phyloP scores from a whole-genome alignment of 2,888 invertebrate species.

The Hirtodrosophila confusa region DNA sequence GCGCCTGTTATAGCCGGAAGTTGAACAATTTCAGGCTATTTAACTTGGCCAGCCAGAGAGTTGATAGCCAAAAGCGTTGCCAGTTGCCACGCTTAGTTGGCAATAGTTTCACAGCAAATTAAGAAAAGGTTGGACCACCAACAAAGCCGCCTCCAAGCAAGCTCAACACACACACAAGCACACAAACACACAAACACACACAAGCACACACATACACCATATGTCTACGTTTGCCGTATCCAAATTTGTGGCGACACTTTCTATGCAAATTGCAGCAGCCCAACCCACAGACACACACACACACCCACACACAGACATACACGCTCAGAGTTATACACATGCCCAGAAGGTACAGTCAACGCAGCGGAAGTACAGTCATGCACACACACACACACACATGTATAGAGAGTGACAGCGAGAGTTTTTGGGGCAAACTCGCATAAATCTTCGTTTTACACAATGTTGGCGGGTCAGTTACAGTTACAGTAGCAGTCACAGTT shows the following conservation, averaged over 20 bases:
- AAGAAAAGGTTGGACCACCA: conserved; percentile 75
- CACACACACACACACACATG: conserved; percentile 35
- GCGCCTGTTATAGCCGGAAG: conserved; percentile 67
- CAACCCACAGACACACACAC: conserved; percentile 16
- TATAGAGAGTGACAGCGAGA: conserved; percentile 37
- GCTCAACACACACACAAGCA: conserved; percentile 6
- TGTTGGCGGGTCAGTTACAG: conserved; percentile 82
- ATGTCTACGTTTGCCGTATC: conserved; percentile 38
- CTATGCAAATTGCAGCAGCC: conserved; percentile 74
- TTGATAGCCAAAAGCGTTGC: conserved; percentile 46
- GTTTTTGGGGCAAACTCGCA: conserved; percentile 79
- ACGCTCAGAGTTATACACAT: conserved; percentile 30
- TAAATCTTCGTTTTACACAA: conserved; percentile 82
- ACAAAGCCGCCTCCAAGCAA: conserved; percentile 35
- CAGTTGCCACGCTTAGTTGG: conserved; percentile 69
- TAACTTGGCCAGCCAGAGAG: conserved; percentile 65
- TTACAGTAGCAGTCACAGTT: conserved; percentile 7
- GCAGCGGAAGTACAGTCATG: conserved; percentile 73
- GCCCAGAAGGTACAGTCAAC: conserved; percentile 69
- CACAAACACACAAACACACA: conserved; percentile 13
- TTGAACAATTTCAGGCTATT: conserved; percentile 77
- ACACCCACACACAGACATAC: conserved; percentile 21
- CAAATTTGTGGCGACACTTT: conserved; percentile 79
- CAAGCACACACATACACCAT: conserved; percentile 3
- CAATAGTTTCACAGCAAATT: conserved; percentile 81